A percentile compares a stretch with the other conserved stretches of the same genome.
These are phyloP conservation scores for Pentamera pediparva DNA, from an alignment of 53 echinoderm and acorn worm genomes.

Conservation along the genomic window DNA sequence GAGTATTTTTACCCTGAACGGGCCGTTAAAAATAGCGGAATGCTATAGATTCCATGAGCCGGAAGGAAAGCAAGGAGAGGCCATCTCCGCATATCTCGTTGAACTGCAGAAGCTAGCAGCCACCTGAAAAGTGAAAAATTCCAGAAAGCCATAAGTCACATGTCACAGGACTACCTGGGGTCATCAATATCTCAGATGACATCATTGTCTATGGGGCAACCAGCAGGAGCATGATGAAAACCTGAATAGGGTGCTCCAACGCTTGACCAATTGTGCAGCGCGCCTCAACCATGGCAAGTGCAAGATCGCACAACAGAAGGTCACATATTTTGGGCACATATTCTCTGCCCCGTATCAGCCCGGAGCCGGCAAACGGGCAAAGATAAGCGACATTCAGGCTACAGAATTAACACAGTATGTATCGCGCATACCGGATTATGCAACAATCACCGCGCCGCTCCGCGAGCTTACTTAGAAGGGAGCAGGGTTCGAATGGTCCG, in stretches of 20 bases:
- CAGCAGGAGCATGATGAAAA: slow-evolving; percentile 47
- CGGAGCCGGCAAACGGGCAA: slow-evolving; percentile 42
- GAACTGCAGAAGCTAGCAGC: slow-evolving; percentile 12
- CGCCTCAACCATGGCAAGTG: slow-evolving; percentile 54
- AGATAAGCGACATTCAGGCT: background rate
- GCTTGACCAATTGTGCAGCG: slow-evolving; percentile 36
- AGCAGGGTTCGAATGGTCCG: slow-evolving; percentile 46
- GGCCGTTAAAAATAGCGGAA: background rate
- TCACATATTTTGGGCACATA: slow-evolving; percentile 29
- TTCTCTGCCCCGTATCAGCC: slow-evolving; percentile 38
- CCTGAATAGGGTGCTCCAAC: slow-evolving; percentile 43
- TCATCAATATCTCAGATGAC: slow-evolving; percentile 53
- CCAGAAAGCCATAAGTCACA: slow-evolving; percentile 43
- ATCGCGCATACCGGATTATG: slow-evolving; percentile 52
- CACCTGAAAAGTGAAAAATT: slow-evolving; percentile 40
- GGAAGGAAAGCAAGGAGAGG: background rate
- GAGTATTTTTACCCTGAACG: slow-evolving; percentile 22
- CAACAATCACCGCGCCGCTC: slow-evolving; percentile 47
- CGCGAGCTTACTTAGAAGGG: slow-evolving; percentile 49
- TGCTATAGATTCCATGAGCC: slow-evolving; percentile 2
- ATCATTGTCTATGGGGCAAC: slow-evolving; percentile 53
- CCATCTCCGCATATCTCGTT: slow-evolving; percentile 10
- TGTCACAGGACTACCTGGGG: slow-evolving; percentile 39
- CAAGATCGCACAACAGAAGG: slow-evolving; percentile 15
- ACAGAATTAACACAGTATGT: slow-evolving; percentile 36